phyloP scores from a whole-genome alignment of 2,888 invertebrate species.

The Abrostola triplasia region DNA sequence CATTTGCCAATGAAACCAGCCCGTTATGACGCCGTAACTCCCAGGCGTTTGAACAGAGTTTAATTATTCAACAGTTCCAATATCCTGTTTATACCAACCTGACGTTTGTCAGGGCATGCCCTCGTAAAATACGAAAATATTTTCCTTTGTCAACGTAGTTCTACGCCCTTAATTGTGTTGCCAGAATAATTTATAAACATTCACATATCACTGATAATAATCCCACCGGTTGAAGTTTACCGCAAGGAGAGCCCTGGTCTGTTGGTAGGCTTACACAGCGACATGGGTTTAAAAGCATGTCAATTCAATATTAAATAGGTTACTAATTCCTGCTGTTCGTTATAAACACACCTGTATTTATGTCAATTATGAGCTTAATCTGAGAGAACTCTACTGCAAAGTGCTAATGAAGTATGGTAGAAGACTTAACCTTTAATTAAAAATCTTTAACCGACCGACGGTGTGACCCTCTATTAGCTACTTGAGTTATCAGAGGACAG shows the following conservation, averaged over 20 bases:
- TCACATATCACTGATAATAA: conserved; percentile 6
- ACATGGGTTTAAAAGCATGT: neutral
- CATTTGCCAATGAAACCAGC: conserved; percentile 35
- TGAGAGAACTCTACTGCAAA: neutral
- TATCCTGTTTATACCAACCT: conserved; percentile 31
- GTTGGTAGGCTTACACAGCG: neutral
- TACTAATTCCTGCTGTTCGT: neutral
- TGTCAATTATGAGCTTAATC: too few relatives aligned
- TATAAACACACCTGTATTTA: too few relatives aligned
- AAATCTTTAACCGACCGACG: conserved; percentile 4
- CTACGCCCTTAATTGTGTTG: conserved; percentile 17
- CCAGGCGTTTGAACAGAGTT: conserved; percentile 31
- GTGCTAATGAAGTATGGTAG: neutral
- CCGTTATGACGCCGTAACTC: conserved; percentile 37
- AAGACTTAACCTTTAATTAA: conserved; percentile 1
- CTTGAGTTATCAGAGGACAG: neutral
- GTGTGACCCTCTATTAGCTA: neutral
- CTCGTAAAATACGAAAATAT: conserved; percentile 29
- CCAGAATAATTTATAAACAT: conserved; percentile 17
- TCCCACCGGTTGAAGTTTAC: neutral
- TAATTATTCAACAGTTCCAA: conserved; percentile 36
- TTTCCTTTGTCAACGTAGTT: conserved; percentile 29
- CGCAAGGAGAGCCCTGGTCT: neutral
- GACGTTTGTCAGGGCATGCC: conserved; percentile 26
- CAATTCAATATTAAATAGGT: neutral